Conservation (phyloP, 1,140 invertebrate species). For the Drosophila simulans region DNA sequence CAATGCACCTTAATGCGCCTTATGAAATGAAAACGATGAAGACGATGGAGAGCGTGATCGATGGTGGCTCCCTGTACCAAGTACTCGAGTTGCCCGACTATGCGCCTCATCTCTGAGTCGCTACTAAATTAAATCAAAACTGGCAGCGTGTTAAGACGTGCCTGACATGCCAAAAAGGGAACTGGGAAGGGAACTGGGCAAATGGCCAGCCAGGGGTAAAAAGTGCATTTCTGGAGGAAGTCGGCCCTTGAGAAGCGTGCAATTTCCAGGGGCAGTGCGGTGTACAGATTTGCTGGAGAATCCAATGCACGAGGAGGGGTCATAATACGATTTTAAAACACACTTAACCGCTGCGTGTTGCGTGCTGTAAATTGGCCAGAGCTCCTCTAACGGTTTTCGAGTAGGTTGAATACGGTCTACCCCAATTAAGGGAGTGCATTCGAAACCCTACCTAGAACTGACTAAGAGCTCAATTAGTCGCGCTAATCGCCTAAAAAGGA, state of each 20-base stretch:
- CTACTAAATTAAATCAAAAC: slow-evolving; percentile 81
- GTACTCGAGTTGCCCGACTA: slow-evolving; percentile 12
- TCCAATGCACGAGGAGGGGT: not conserved
- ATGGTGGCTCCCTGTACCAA: slow-evolving; percentile 59
- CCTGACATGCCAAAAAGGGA: slow-evolving; percentile 63
- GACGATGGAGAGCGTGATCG: slow-evolving; percentile 56
- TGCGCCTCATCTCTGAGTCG: slow-evolving; percentile 39
- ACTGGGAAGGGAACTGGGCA: slow-evolving; percentile 2
- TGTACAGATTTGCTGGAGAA: slow-evolving; percentile 1
- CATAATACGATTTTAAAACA: slow-evolving; percentile 43
- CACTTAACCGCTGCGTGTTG: slow-evolving; percentile 56
- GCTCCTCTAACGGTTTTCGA: slow-evolving; percentile 53
- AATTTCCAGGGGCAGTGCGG: slow-evolving; percentile 2
- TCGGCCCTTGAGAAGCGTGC: slow-evolving; percentile 73
- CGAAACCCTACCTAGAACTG: slow-evolving; percentile 53
- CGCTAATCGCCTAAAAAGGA: not conserved
- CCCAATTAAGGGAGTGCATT: slow-evolving; percentile 32
- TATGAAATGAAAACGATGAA: slow-evolving; percentile 25
- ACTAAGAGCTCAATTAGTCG: slow-evolving; percentile 52
- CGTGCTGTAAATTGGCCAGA: slow-evolving; percentile 70
- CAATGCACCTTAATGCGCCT: slow-evolving; percentile 27
- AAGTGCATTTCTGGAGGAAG: slow-evolving; percentile 45
- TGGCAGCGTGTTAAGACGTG: slow-evolving; percentile 80
- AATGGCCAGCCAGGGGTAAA: not conserved
- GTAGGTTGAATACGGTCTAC: slow-evolving; percentile 14